These are phyloP conservation scores for Ceratotherium simum DNA, from an alignment of 2,113 vertebrate genomes.

Conservation along the genomic window DNA sequence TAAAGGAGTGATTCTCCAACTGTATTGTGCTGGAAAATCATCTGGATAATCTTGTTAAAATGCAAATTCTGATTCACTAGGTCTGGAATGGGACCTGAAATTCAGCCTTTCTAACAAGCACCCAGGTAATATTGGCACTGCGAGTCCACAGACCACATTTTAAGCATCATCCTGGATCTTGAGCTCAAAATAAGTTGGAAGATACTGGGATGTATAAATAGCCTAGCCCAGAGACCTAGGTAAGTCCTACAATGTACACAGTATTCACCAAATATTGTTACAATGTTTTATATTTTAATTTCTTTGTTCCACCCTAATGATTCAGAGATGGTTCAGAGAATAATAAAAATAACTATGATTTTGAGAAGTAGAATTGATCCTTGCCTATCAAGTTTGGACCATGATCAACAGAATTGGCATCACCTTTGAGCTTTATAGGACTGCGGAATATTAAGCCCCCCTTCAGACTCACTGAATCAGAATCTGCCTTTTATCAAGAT, in stretches of 20 bases:
- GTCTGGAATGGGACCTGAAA: background rate
- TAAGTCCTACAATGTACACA: background rate
- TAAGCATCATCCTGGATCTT: background rate
- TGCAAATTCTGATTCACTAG: background rate
- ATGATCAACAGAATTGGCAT: background rate
- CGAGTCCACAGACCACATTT: background rate
- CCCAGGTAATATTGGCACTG: background rate
- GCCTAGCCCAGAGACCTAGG: background rate
- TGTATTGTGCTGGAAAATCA: background rate
- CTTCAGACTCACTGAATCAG: background rate
- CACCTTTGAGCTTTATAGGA: conserved; percentile 4
- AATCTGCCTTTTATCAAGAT: background rate
- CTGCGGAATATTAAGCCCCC: background rate
- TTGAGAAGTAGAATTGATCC: conserved; percentile 22
- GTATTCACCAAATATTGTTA: background rate
- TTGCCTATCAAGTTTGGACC: background rate
- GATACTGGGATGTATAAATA: background rate
- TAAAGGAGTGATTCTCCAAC: background rate
- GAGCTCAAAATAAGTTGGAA: background rate
- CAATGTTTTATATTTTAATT: background rate
- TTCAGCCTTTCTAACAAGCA: background rate
- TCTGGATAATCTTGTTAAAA: conserved; percentile 21
- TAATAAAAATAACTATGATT: background rate
- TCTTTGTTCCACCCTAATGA: background rate
- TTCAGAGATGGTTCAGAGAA: background rate